Percentiles rank a stretch among this genome's conserved stretches.
These are phyloP conservation scores for Scaptodrosophila lebanonensis DNA, from an alignment of 1,140 invertebrate genomes.

Conservation along the genomic window DNA sequence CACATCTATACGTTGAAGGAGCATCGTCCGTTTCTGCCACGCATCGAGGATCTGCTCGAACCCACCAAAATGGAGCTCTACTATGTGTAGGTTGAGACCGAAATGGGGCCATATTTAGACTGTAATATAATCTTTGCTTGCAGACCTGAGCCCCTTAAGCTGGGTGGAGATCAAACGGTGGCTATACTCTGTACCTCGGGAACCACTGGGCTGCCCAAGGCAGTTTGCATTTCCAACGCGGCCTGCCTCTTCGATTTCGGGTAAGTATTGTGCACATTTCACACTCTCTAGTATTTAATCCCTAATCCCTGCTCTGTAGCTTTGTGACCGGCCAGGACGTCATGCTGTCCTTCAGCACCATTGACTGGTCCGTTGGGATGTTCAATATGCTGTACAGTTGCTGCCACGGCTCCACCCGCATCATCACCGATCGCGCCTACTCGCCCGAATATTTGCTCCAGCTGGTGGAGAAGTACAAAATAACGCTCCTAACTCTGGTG, in stretches of 20 bases:
- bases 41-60: slow-evolving; percentile 64
- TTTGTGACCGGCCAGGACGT: slow-evolving; percentile 70
- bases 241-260: slow-evolving; percentile 69
- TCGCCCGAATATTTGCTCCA: slow-evolving; percentile 64
- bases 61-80: slow-evolving; percentile 56
- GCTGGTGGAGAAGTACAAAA: slow-evolving; percentile 64
- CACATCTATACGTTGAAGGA: slow-evolving; percentile 64
- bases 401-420: slow-evolving; percentile 59
- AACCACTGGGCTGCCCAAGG: slow-evolving; percentile 88
- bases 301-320: slow-evolving; percentile 10
- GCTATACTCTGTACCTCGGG: slow-evolving; percentile 81
- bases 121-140: background rate
- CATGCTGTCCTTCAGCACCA: slow-evolving; percentile 67
- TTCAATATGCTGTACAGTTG: slow-evolving; percentile 68
- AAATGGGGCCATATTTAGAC: background rate
- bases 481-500: slow-evolving; percentile 58
- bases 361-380: slow-evolving; percentile 68
- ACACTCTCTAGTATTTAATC: background rate
- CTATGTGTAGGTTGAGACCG: slow-evolving; percentile 51
- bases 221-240: slow-evolving; percentile 84
- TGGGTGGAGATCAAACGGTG: slow-evolving; percentile 66
- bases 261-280: slow-evolving; percentile 13
- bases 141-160: slow-evolving; percentile 54
- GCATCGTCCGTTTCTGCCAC: slow-evolving; percentile 48
- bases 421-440: slow-evolving; percentile 63